Evolutionary conservation across 2,888 invertebrate genomes (phyloP).

Genomic region (Heliconius erato): DNA sequence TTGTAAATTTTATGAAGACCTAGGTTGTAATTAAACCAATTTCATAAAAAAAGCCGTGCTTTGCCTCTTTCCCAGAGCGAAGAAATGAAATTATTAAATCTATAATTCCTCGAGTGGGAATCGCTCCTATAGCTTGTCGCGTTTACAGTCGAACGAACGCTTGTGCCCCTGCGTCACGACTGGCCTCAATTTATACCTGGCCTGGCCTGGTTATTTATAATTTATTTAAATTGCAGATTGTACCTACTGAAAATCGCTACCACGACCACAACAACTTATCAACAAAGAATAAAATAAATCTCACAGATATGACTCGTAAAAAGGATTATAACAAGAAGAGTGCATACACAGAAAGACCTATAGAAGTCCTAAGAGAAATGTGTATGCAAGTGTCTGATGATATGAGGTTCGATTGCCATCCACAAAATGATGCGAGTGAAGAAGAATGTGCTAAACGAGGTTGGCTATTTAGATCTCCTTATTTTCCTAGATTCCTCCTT

Average conservation of each 20-base stretch:
- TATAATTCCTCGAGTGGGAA: too few relatives aligned
- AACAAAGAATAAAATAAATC: slow-evolving; percentile 77
- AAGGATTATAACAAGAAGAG: slow-evolving; percentile 66
- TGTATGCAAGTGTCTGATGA: slow-evolving; percentile 79
- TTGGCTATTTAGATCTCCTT: slow-evolving; percentile 45
- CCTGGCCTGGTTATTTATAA: too few relatives aligned
- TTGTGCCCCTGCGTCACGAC: too few relatives aligned
- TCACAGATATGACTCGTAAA: slow-evolving; percentile 50
- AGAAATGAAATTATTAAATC: too few relatives aligned
- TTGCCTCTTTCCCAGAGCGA: too few relatives aligned
- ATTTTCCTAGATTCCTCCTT: too few relatives aligned
- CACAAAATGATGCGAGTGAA: slow-evolving; percentile 83
- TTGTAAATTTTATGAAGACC: too few relatives aligned
- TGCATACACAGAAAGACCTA: slow-evolving; percentile 61
- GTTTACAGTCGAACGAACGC: too few relatives aligned
- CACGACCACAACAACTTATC: slow-evolving; percentile 84
- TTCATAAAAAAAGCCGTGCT: too few relatives aligned
- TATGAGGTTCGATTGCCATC: slow-evolving; percentile 90
- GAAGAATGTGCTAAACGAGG: slow-evolving; percentile 86
- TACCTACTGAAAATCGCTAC: slow-evolving; percentile 71
- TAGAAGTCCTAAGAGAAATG: slow-evolving; percentile 68
- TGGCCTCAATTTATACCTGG: too few relatives aligned
- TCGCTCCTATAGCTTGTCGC: too few relatives aligned
- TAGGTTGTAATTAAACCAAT: too few relatives aligned
- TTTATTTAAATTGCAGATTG: slow-evolving; percentile 43